Evolutionary conservation across 1,140 invertebrate genomes (phyloP).

Genomic region (Drosophila virilis): DNA sequence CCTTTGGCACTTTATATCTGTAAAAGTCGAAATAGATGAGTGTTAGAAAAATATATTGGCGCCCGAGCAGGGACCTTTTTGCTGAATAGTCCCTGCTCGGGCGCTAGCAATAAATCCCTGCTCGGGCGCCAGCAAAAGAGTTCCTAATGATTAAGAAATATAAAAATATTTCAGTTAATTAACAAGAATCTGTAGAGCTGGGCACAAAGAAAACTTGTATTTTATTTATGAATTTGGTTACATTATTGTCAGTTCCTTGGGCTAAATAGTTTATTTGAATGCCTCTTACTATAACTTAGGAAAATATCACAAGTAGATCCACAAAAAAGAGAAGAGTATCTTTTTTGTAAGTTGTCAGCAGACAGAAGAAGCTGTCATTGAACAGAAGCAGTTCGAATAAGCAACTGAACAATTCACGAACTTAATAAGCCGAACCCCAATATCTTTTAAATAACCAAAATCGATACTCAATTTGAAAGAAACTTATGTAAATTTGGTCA

Average conservation of each 20-base stretch:
- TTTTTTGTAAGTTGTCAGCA: neutral
- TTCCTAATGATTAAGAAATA: too few relatives aligned
- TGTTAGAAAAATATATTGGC: neutral
- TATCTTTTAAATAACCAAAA: constrained; percentile 29
- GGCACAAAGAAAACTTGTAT: too few relatives aligned
- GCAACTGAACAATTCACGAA: neutral
- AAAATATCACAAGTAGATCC: neutral
- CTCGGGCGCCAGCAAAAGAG: too few relatives aligned
- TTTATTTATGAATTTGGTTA: too few relatives aligned
- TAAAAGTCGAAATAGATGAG: neutral
- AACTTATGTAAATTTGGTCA: constrained; percentile 23
- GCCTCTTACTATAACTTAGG: neutral
- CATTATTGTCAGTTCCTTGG: too few relatives aligned
- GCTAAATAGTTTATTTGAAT: neutral
- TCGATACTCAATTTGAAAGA: constrained; percentile 29
- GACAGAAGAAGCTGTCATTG: too few relatives aligned
- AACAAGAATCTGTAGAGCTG: too few relatives aligned
- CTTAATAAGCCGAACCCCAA: neutral
- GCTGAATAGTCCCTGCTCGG: neutral
- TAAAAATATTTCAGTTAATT: too few relatives aligned
- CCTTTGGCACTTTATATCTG: neutral
- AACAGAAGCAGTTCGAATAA: neutral
- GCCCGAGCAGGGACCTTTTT: neutral
- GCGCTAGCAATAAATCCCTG: too few relatives aligned
- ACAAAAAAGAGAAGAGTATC: neutral